A percentile compares a stretch with the other conserved stretches of the same genome.
Conservation (phyloP, 2,113 vertebrate species). For the Caloenas nicobarica region DNA sequence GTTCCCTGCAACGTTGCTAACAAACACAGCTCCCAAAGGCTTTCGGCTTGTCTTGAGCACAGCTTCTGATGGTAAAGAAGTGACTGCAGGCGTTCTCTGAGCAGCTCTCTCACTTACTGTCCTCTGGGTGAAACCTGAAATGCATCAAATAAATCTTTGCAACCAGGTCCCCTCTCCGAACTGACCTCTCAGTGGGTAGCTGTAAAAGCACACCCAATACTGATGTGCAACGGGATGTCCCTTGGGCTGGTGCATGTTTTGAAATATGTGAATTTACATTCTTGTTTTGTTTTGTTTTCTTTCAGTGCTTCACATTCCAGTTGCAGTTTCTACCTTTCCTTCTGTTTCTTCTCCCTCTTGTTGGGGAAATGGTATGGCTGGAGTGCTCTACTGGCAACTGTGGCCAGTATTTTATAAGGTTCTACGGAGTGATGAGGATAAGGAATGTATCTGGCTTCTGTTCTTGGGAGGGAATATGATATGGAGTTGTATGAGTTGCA, state of each 20-base stretch:
- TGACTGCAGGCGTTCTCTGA: not conserved
- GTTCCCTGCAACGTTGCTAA: not conserved
- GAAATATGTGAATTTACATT: fast-evolving
- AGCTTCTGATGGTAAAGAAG: not conserved
- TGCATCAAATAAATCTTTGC: not conserved
- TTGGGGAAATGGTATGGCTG: not conserved
- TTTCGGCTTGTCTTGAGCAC: not conserved
- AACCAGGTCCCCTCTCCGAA: not conserved
- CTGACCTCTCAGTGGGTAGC: too few species aligned
- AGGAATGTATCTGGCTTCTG: not conserved
- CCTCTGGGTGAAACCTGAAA: not conserved
- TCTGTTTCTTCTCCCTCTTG: not conserved
- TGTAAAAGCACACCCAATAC: not conserved
- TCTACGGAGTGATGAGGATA: not conserved
- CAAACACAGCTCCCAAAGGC: not conserved
- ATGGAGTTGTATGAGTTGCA: not conserved
- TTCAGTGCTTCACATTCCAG: not conserved
- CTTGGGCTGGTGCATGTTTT: not conserved
- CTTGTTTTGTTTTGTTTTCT: not conserved
- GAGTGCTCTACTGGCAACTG: not conserved
- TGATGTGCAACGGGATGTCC: not conserved
- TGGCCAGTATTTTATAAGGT: not conserved
- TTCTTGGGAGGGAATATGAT: not conserved
- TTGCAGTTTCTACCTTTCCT: not conserved
- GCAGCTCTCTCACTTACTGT: not conserved